A percentile compares a stretch with the other conserved stretches of the same genome.
These are phyloP conservation scores for Lycodopsis pacificus DNA, from an alignment of 2,797 vertebrate genomes.

Conservation along the genomic window DNA sequence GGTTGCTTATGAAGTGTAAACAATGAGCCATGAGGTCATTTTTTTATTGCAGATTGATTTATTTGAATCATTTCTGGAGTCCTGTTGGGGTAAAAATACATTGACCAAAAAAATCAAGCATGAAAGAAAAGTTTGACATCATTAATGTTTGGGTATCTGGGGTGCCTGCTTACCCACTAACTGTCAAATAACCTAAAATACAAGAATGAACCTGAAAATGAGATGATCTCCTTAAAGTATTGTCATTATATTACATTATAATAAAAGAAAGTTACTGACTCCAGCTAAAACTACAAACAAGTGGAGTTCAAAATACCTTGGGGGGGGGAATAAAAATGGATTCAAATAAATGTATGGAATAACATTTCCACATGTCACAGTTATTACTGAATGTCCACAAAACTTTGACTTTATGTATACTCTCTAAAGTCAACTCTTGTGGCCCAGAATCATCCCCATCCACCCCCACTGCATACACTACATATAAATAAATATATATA, in stretches of 20 bases:
- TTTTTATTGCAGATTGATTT: neutral
- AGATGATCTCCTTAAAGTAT: neutral
- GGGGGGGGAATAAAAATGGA: neutral
- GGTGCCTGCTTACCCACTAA: neutral
- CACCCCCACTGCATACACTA: neutral
- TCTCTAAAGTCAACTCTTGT: neutral
- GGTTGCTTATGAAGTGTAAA: neutral
- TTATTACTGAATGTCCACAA: neutral
- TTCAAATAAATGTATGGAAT: neutral
- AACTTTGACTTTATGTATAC: too few species aligned
- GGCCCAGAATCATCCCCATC: neutral
- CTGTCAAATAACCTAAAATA: too few species aligned
- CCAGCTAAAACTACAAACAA: neutral
- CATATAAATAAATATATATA: neutral
- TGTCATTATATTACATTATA: neutral
- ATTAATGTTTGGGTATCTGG: neutral
- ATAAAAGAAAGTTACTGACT: neutral
- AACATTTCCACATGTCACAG: neutral
- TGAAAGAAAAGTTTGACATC: neutral
- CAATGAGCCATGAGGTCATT: neutral
- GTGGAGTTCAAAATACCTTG: neutral
- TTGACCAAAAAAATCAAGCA: neutral
- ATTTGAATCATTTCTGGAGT: conserved; percentile 6
- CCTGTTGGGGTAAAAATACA: neutral
- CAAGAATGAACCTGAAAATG: neutral